Evolutionary conservation across 2,888 invertebrate genomes (phyloP).

Genomic region (Diadegma fenestrale): DNA sequence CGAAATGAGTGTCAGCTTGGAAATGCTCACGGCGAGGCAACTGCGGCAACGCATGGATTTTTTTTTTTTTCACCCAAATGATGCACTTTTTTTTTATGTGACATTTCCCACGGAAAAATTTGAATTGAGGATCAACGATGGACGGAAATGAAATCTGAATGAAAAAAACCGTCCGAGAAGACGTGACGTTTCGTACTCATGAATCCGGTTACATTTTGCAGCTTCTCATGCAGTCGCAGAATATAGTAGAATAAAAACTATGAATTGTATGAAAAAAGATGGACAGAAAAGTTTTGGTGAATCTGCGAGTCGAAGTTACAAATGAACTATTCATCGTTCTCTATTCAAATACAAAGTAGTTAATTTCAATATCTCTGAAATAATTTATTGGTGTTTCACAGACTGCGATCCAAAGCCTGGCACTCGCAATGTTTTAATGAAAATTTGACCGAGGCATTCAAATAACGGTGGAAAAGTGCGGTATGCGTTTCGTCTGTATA

Average conservation of each 20-base stretch:
- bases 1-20: no score
- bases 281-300: not conserved
- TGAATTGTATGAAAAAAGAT: not conserved
- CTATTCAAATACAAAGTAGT: not conserved
- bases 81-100: no score
- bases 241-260: not conserved
- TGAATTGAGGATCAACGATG: no score
- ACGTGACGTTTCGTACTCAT: no score
- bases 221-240: not conserved
- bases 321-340: not conserved
- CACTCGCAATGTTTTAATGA: constrained; percentile 13
- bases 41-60: no score
- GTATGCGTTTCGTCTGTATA: constrained; percentile 42
- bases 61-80: no score
- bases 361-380: not conserved
- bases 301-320: not conserved
- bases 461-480: not conserved
- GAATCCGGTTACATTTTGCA: not conserved
- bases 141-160: no score
- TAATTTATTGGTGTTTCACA: not conserved
- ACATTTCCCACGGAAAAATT: no score
- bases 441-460: constrained; percentile 3
- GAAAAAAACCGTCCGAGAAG: no score
- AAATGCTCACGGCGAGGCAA: no score
- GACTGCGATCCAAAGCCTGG: not conserved